Evolutionary conservation across 2,113 vertebrate species (phyloP).

Genomic region (Hyperoodon ampullatus): DNA sequence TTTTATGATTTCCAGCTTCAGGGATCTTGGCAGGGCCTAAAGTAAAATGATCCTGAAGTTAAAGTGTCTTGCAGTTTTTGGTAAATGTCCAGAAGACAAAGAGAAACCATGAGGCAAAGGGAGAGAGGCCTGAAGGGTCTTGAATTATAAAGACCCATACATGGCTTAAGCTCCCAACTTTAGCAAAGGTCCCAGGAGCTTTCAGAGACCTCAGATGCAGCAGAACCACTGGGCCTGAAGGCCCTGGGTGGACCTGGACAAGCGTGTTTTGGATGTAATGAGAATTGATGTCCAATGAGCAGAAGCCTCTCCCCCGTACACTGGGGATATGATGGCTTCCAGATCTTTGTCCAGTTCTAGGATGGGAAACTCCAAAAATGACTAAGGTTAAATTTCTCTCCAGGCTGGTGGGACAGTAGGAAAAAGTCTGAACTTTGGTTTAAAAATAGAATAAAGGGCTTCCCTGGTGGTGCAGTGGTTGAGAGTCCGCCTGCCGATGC

Average conservation of each 20-base stretch:
- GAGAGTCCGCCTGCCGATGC: no score
- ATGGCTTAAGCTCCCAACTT: neutral
- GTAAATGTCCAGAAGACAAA: neutral
- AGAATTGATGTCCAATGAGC: neutral
- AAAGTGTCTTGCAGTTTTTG: neutral
- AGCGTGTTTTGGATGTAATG: neutral
- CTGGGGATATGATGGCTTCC: neutral
- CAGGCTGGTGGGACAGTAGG: neutral
- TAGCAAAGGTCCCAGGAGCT: neutral
- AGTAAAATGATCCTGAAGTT: neutral
- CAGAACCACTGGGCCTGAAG: neutral
- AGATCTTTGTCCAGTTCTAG: neutral
- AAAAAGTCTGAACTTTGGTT: neutral
- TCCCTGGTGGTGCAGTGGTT: no score
- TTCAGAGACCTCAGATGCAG: neutral
- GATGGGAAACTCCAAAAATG: neutral
- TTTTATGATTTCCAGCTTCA: constrained; percentile 20
- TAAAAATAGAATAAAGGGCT: neutral
- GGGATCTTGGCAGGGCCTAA: neutral
- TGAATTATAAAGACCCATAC: neutral
- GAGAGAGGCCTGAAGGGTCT: neutral
- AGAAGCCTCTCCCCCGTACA: neutral
- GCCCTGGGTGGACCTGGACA: neutral
- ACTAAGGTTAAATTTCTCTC: neutral
- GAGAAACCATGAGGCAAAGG: neutral